Evolutionary conservation across 2,797 vertebrate genomes (phyloP), one percentile per base, ranked within the genome.

Genomic region (Enteromius radiatus): DNA sequence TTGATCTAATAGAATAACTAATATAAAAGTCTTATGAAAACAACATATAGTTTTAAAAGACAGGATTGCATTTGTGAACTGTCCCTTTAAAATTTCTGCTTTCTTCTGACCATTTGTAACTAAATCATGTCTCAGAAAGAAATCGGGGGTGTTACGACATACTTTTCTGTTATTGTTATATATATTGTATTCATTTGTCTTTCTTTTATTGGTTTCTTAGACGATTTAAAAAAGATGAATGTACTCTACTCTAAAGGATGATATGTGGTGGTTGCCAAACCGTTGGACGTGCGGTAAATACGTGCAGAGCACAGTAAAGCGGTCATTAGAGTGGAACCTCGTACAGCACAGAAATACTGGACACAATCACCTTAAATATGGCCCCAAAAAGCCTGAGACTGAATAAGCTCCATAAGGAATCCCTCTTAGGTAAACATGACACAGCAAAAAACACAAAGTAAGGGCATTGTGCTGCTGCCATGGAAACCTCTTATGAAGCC

Each of bases 401-500:
- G 36, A 79, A 70, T 64, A 71, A 84, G 21, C 8, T 38, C n/a
- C 5, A 2, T 36, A 74, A 74, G 70, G 82, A 49, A 67, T 80
- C 45, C 71, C 69, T 33, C 23, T 80, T 77, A 83, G 10, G 61
- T 64, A 78, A 78, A 81, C 52, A 71, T 79, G 73, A 84, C 78
- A 76, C 69, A 76, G 64, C 56, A 82, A 26, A 82, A 26, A 82
- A 85, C 59, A 65, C 33, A 85, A 71, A 1, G 19, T 56, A 52
- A 71, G 45, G 69, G 28, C 26, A 84, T 82, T 84, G 59, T 69
- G 52, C 56, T 41, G 83, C 80, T 78, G 41, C 84, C 36, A 65
- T 80, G 65, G 63, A 86, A 86, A 80, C 76, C 67, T 69, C 38
- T 56, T 84, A 56, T 28, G 54, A 82, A 76, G 43, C 41, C 79